Base-by-base conservation (phyloP, 1,140 invertebrate genomes). In the Microplitis mediator region DNA sequence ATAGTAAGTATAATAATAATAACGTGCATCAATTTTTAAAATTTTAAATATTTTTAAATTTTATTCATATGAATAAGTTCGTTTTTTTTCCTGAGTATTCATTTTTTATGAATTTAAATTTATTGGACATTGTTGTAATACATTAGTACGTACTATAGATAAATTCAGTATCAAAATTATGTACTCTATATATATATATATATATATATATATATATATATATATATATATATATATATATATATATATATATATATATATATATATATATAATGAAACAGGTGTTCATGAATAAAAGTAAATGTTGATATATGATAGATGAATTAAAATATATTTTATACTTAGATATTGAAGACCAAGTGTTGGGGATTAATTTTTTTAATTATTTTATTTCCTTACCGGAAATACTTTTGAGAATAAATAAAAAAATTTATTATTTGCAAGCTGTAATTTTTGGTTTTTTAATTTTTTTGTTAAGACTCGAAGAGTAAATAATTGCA, bases 1-100 rank as follows among this genome's bases (percentile, higher is more conserved):
- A 73, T 71, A 77, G 72, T 61, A 39, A 69, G 61, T 45, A 61
- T 69, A 61, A 64, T 35, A 35, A 58, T 35, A 39, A 45, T 35
- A 58, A 35, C 65, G 62, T 64, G 69, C 69, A 71, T 71, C 62
- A 71, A 56, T 52, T 71, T 71, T 6, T 13, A 54, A 54, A 54
- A 31, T 9, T 31, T 4, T 54, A 54, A 54, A n/a, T 50, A 1
- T 50, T 50, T 50, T 50, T 13, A 13, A 50, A 54, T 54, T 54
- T 54, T 4, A 54, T n/a, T 13, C 16, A n/a, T 54, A 11, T 2
- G 16, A 54, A 54, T 50, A 4, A 45, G 1, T 35, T 4, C 45
- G 45, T 34, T 45, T 39, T n/a, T 36, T 36, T 34, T 64, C 36
- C 34, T 11, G n/a, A 64, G 60, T 45, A 45, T 45, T 45, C 5